A percentile compares a stretch with the other conserved stretches of the same genome.
Evolutionary conservation across 2,888 invertebrate species (phyloP).

Genomic region (Brachyptera risi): DNA sequence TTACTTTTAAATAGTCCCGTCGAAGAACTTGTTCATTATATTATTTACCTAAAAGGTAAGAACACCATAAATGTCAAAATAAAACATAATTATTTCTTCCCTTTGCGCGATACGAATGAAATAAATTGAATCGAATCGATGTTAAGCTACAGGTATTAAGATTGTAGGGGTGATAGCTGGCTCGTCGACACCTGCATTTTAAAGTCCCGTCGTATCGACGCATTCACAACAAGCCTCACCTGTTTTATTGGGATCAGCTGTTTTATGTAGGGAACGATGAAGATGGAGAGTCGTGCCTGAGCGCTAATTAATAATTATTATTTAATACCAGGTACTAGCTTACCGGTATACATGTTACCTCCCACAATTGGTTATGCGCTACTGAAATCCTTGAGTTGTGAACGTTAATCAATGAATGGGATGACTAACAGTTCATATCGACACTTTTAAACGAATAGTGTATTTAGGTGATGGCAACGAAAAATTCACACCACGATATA

Average conservation of each 20-base stretch:
- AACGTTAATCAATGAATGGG: neutral
- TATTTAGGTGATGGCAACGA: too few species aligned
- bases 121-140: slow-evolving; percentile 8
- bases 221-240: neutral
- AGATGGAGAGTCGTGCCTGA: neutral
- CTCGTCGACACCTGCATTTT: slow-evolving; percentile 1
- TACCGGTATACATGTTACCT: neutral
- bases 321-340: neutral
- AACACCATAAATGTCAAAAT: too few species aligned
- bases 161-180: too few species aligned
- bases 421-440: too few species aligned
- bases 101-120: neutral
- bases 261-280: neutral
- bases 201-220: neutral
- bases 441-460: too few species aligned
- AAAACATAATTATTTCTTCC: too few species aligned
- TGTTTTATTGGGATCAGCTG: slow-evolving; percentile 12
- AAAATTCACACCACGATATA: too few species aligned
- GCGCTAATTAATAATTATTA: slow-evolving; percentile 23
- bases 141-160: neutral
- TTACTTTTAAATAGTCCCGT: too few species aligned
- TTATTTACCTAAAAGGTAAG: too few species aligned
- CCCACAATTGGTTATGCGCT: neutral
- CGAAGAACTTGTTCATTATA: too few species aligned
- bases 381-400: neutral